Percentiles rank a stretch among this genome's conserved stretches.
These are phyloP conservation scores for Palaemon carinicauda DNA, from an alignment of 1,140 invertebrate genomes.

Conservation along the genomic window DNA sequence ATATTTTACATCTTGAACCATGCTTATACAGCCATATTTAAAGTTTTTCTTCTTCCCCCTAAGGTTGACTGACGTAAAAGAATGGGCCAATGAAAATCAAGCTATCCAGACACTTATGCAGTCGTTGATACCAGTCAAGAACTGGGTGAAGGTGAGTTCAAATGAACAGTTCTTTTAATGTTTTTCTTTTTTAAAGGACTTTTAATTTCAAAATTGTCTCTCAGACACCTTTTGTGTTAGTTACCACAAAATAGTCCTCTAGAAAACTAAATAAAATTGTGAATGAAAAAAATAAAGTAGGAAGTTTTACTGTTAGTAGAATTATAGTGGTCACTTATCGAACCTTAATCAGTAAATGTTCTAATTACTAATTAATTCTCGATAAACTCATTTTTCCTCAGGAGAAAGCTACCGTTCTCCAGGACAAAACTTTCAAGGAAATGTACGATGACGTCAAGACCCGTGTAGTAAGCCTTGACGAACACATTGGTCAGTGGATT, in stretches of 20 bases:
- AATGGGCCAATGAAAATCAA: constrained; percentile 28
- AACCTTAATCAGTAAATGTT: too few species aligned
- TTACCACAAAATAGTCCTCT: too few species aligned
- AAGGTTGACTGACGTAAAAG: constrained; percentile 20
- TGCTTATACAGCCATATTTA: neutral
- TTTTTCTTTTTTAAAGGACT: too few species aligned
- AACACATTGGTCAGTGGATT: constrained; percentile 19
- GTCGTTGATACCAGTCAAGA: constrained; percentile 17
- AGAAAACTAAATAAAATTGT: too few species aligned
- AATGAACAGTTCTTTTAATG: too few species aligned
- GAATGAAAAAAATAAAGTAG: too few species aligned
- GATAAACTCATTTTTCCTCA: too few species aligned
- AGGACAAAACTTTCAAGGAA: constrained; percentile 30
- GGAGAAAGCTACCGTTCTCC: constrained; percentile 14
- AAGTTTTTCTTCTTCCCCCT: neutral
- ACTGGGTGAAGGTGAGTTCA: constrained; percentile 24
- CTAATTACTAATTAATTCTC: too few species aligned
- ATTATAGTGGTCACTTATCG: too few species aligned
- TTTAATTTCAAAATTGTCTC: too few species aligned
- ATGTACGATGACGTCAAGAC: constrained; percentile 36
- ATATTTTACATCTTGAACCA: neutral
- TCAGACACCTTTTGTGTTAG: too few species aligned
- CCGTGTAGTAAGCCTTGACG: neutral
- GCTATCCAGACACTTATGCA: constrained; percentile 10
- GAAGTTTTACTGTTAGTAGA: too few species aligned